Base-by-base conservation (phyloP, 2,113 vertebrate genomes). In the Tiliqua scincoides region DNA sequence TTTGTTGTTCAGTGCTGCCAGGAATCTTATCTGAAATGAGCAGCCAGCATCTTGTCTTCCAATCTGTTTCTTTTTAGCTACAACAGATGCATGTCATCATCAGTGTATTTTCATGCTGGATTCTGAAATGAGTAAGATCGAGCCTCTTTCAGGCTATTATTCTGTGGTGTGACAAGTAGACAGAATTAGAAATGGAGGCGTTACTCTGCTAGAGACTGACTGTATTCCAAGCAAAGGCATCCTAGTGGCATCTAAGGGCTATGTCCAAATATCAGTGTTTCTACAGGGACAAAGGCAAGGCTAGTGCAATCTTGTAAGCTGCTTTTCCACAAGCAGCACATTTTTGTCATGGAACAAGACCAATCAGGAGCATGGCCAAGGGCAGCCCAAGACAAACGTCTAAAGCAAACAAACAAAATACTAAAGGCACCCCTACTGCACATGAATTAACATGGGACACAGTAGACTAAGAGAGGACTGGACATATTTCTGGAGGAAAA, bases 11-110 rank as follows among this genome's bases (percentile, higher is more conserved):
- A 71, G 54, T 52, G 65, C 0, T 1, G 85, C 79, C 21, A 61
- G 11, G 1, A 79, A 0, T 71, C 57, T 78, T 23, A 25, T 68
- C 2, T 27, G 27, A 52, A 90, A 68, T 71, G 62, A 61, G 30
- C n/a, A 91, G 68, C 71, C 75, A 90, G 82, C 72, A 79, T 79
- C 20, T 77, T 32, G 4, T 73, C 65, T 90, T 87, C 74, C 79
- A 84, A 83, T 80, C 83, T 89, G 0, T 88, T 93, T 87, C 5
- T 35, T 85, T 89, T 87, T 74, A 74, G 54, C 27, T 87, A 61
- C 72, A 88, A 80, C 80, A 85, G 72, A 32, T 63, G 72, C 40
- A 37, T 21, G n/a, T 37, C 37, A 74, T 86, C 80, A 4, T 2
- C 11, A 0, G 0, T 0, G 0, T 71, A 62, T 73, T 62, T 88